These are phyloP conservation scores for Cataglyphis hispanica DNA, from an alignment of 1,140 invertebrate species.

Conservation along the genomic window DNA sequence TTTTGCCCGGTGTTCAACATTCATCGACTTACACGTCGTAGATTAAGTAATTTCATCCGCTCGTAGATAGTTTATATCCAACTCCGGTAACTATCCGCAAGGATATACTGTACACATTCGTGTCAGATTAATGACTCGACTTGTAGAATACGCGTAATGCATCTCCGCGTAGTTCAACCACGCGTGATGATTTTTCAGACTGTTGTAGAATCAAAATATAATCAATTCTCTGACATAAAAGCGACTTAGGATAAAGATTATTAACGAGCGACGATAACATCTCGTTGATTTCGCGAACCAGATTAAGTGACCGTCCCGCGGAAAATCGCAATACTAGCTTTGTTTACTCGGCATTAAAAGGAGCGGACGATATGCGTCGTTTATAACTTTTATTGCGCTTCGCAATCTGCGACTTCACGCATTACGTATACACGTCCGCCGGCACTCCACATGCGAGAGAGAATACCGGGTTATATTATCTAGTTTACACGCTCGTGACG, in stretches of 20 bases:
- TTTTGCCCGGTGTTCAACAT: conserved; percentile 8
- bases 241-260: too few relatives aligned
- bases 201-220: background rate
- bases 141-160: background rate
- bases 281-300: background rate
- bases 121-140: conserved; percentile 11
- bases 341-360: conserved; percentile 8
- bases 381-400: conserved; percentile 6
- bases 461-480: conserved; percentile 20
- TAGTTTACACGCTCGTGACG: conserved; percentile 25
- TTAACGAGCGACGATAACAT: too few relatives aligned
- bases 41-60: conserved; percentile 51
- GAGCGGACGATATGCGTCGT: background rate
- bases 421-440: conserved; percentile 24
- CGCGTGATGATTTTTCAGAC: background rate
- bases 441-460: background rate
- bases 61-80: background rate
- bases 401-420: conserved; percentile 27
- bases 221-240: background rate
- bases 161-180: background rate
- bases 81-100: background rate
- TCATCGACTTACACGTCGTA: conserved; percentile 14
- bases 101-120: background rate
- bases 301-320: background rate
- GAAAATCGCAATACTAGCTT: background rate